Evolutionary conservation across 2,888 invertebrate species (phyloP), one percentile per base, ranked within the genome.

Genomic region (Rambutsinella grinnellia): DNA sequence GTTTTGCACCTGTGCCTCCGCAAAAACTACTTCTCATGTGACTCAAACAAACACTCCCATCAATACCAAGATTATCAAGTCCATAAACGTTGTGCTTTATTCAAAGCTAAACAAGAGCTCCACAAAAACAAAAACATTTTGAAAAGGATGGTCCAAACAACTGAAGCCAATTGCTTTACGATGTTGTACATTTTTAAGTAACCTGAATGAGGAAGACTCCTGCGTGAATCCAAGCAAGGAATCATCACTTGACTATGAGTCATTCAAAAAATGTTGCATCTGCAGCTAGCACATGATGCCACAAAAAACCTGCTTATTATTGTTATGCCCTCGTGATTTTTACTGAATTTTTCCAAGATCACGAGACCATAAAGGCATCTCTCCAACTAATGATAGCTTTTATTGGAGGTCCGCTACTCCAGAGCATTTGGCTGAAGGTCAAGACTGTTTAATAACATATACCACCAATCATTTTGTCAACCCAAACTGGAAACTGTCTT

Each of bases 231-330:
- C 46, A 56, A 21, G 56, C 47, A 19, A 56, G 21, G 15, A 51
- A 26, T 10, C 28, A 69, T 69, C 70, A 62, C 46, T 36, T 54
- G 70, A 70, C 62, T 26, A 70, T 70, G 70, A 70, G 62, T 70
- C 70, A 62, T 46, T 24, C 15, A 49, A 60, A 36, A 19, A 28
- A 49, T 46, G 36, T 36, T 36, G 5, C 5, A 8, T 36, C 19
- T 17, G 49, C 6, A 17, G n/a, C 13, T n/a, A 66, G 61, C 69
- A 54, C 62, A 62, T 62, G 69, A 62, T 61, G 1, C 23, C 44
- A 44, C 3, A 70, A 62, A 54, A 61, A 60, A 60, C 68, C 23
- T 24, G 60, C 27, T 58, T 26, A 56, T n/a, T n/a, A n/a, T 56
- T 63, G 71, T 58, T 65, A 72, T 17, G 58, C 36, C 19, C 5